Evolutionary conservation across 2,888 invertebrate genomes (phyloP).

Genomic region (Monopis laevigella): DNA sequence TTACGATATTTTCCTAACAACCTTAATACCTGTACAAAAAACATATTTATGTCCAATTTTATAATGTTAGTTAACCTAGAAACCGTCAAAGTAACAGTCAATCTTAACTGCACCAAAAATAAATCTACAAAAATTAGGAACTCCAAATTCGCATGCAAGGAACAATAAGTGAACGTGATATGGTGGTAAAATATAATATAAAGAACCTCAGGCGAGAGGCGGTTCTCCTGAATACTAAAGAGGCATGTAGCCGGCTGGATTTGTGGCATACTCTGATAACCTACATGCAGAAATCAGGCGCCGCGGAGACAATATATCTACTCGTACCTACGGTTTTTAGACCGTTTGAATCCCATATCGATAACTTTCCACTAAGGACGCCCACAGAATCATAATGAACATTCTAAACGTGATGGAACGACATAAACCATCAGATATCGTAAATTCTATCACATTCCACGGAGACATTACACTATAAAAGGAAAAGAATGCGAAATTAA

Average conservation of each 20-base stretch:
- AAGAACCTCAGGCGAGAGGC: conserved; percentile 40
- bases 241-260: conserved; percentile 56
- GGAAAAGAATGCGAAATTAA: conserved; percentile 30
- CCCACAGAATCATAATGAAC: conserved; percentile 2
- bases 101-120: too few relatives aligned
- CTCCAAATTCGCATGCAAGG: conserved; percentile 55
- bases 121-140: conserved; percentile 19
- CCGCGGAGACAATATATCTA: conserved; percentile 20
- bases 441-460: too few relatives aligned
- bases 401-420: conserved; percentile 5
- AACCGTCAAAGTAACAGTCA: too few relatives aligned
- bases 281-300: conserved; percentile 64
- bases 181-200: conserved; percentile 34
- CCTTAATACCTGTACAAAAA: too few relatives aligned
- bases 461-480: too few relatives aligned
- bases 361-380: conserved; percentile 7
- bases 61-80: too few relatives aligned
- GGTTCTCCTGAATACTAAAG: conserved; percentile 52
- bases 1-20: too few relatives aligned
- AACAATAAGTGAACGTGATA: conserved; percentile 63
- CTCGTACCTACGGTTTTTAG: conserved; percentile 4
- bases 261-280: conserved; percentile 64
- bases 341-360: too few relatives aligned
- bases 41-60: too few relatives aligned
- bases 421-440: too few relatives aligned